phyloP scores from a whole-genome alignment of 2,113 vertebrate species.

The Ranitomeya imitator region DNA sequence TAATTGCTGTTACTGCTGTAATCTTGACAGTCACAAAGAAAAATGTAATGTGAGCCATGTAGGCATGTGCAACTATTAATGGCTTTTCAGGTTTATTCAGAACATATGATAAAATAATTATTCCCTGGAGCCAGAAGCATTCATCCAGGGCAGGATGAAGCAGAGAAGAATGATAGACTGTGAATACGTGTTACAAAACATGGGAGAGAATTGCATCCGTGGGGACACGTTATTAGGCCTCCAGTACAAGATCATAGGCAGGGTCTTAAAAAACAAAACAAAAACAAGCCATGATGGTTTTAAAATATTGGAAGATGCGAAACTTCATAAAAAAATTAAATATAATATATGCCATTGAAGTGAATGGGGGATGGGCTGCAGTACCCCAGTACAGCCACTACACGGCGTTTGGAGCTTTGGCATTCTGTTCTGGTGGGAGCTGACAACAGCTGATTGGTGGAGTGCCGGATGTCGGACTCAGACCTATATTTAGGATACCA shows the following conservation, averaged over 20 bases:
- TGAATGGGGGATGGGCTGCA: no score
- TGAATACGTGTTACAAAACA: not conserved
- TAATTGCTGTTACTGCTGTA: not conserved
- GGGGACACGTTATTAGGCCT: not conserved
- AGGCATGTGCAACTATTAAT: not conserved
- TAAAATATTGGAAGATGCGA: not conserved
- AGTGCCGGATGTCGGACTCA: no score
- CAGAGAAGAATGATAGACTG: not conserved
- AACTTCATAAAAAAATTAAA: no score
- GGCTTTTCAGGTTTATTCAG: conserved; percentile 12
- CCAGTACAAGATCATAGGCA: not conserved
- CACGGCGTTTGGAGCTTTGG: no score
- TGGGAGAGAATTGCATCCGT: not conserved
- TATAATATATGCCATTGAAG: no score
- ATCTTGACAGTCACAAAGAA: conserved; percentile 13
- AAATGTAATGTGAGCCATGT: not conserved
- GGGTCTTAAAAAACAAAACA: not conserved
- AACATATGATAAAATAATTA: conserved; percentile 29
- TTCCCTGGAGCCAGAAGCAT: conserved; percentile 1
- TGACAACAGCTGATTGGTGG: no score
- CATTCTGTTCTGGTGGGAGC: no score
- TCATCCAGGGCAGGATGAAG: not conserved
- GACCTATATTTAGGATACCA: no score
- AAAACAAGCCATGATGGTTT: not conserved
- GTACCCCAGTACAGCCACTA: no score